Base-by-base conservation (phyloP, 2,113 vertebrate species). In the Todiramphus chloris region DNA sequence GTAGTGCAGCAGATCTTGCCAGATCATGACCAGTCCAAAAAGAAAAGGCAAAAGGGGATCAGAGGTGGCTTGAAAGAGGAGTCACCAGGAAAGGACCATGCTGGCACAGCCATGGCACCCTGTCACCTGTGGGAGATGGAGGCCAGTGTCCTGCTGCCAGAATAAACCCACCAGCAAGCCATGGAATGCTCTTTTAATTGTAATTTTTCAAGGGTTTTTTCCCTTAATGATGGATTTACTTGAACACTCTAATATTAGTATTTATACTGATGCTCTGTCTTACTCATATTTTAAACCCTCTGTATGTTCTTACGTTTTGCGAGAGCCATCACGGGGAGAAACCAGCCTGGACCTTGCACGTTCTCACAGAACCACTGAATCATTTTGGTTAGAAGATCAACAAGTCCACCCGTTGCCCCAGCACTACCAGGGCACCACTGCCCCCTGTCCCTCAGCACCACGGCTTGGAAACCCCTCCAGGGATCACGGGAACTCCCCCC, bases 311-410 rank as follows among this genome's bases (percentile, higher is more conserved):
- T 11, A 16, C 0, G 3, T 43, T 23, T 43, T 4, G 0, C 25
- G 5, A 17, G 8, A 11, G 19, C 51, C 46, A 1, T 19, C 35
- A 10, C 41, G 10, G 33, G 1, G 8, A 30, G 37, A 50, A 20
- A n/a, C 11, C 12, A 2, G 14, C 1, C 46, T 19, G 41, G 62
- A 24, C 48, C 9, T 10, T 6, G 27, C 0, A 1, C 1, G 1
- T 13, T 7, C 17, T 56, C 51, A 50, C 23, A 50, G 48, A 50
- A 14, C 13, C 53, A 55, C 27, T 19, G 10, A 58, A 30, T 16
- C 9, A 16, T 20, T 58, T n/a, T n/a, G 56, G 31, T 58, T 58
- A 31, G 31, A 11, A 58, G 53, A 31, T 30, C 25, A 56, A 11
- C 3, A 10, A 56, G 53, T 56, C 53, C 30, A 17, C 18, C 10